Conservation (phyloP, 2,888 invertebrate species). For the Melikaiella ostensackeni region DNA sequence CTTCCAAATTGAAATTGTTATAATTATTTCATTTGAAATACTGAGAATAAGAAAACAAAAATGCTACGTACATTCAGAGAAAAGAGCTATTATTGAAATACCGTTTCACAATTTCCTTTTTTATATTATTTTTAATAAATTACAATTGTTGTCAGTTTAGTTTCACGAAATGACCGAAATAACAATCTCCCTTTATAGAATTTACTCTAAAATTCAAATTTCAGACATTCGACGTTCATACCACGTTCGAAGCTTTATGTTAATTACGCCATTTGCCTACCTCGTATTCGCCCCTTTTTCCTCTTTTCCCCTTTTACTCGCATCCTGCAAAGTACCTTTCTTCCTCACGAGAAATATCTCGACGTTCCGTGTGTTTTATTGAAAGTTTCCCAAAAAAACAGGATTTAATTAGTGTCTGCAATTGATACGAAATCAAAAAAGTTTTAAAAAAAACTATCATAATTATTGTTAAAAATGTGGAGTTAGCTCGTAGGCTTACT, state of each 20-base stretch:
- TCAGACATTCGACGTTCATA: conserved; percentile 27
- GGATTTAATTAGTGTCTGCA: conserved; percentile 8
- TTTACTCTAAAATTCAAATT: conserved; percentile 19
- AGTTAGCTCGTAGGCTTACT: too few species aligned
- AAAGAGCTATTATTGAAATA: neutral
- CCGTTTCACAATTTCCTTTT: neutral
- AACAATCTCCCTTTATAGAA: neutral
- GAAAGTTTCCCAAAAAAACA: neutral
- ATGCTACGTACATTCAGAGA: too few species aligned
- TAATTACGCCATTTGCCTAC: conserved; percentile 21
- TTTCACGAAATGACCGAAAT: conserved; percentile 5
- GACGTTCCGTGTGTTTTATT: conserved; percentile 9
- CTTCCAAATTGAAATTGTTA: too few species aligned
- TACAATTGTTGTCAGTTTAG: neutral
- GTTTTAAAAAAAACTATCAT: neutral
- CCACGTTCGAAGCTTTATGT: conserved; percentile 12
- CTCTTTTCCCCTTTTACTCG: neutral
- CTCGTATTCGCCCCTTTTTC: neutral
- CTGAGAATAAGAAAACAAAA: too few species aligned
- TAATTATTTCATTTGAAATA: too few species aligned
- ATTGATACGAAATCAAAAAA: neutral
- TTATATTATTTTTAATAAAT: too few species aligned
- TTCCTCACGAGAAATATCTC: conserved; percentile 19
- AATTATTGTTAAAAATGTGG: neutral
- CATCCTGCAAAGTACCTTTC: conserved; percentile 18